Percentiles rank a stretch among this genome's conserved stretches.
Evolutionary conservation across 1,140 invertebrate genomes (phyloP).

Genomic region (Bombyx mandarina): DNA sequence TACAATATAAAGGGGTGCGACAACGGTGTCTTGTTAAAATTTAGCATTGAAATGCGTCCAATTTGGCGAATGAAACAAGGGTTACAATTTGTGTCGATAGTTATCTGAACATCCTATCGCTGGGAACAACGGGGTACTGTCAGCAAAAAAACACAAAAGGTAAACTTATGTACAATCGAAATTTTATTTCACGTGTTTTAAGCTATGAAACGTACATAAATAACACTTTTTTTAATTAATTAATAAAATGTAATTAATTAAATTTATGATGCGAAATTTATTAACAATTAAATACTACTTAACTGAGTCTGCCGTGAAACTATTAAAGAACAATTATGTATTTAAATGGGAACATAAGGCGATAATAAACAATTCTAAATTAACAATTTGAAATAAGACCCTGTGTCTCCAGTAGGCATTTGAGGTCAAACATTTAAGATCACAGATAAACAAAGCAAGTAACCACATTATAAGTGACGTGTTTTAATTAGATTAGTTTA

Average conservation of each 20-base stretch:
- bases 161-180: not conserved
- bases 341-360: no score
- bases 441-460: no score
- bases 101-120: constrained; percentile 52
- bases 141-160: constrained; percentile 26
- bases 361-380: not conserved
- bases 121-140: constrained; percentile 34
- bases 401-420: no score
- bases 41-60: constrained; percentile 57
- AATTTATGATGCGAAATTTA: no score
- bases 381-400: no score
- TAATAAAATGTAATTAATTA: not conserved
- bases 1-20: no score
- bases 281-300: no score
- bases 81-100: constrained; percentile 56
- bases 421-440: no score
- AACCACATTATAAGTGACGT: no score
- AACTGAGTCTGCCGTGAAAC: no score
- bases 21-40: constrained; percentile 32
- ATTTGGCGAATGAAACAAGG: constrained; percentile 51
- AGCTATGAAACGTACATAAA: not conserved
- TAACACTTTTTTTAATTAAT: not conserved
- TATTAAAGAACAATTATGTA: no score
- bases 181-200: not conserved
- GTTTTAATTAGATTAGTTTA: no score